phyloP scores from a whole-genome alignment of 2,797 vertebrate genomes.

The Ctenopoma multispine region DNA sequence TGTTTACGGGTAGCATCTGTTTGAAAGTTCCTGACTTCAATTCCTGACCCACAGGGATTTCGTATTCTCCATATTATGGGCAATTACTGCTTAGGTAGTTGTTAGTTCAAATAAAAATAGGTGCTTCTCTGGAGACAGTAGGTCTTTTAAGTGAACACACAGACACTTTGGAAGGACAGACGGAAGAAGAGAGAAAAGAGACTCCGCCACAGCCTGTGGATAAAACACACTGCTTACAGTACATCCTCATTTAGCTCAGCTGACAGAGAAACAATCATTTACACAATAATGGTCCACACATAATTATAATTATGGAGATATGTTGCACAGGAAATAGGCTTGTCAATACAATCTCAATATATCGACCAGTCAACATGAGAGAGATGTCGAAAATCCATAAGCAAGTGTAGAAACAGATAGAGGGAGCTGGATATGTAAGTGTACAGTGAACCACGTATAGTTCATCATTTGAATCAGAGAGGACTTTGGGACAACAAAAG shows the following conservation, averaged over 20 bases:
- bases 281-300: constrained; percentile 16
- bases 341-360: neutral
- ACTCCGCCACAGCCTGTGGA: constrained; percentile 13
- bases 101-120: constrained; percentile 1
- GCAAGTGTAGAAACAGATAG: neutral
- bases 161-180: neutral
- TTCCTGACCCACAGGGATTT: neutral
- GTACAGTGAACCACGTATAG: neutral
- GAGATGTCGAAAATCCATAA: constrained; percentile 9
- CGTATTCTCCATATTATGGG: constrained; percentile 8
- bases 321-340: constrained; percentile 7
- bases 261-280: constrained; percentile 41
- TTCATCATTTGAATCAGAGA: neutral
- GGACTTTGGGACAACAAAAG: neutral
- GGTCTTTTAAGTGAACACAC: constrained; percentile 14
- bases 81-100: constrained; percentile 46
- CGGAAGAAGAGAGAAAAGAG: constrained; percentile 34
- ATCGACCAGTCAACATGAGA: too few species aligned
- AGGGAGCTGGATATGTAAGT: neutral
- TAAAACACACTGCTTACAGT: constrained; percentile 1
- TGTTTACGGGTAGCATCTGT: neutral
- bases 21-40: neutral
- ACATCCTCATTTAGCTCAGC: constrained; percentile 32
- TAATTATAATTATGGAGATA: constrained; percentile 33
- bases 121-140: constrained; percentile 11